Base-by-base conservation (phyloP, 2,113 vertebrate species). In the Silurus glanis region DNA sequence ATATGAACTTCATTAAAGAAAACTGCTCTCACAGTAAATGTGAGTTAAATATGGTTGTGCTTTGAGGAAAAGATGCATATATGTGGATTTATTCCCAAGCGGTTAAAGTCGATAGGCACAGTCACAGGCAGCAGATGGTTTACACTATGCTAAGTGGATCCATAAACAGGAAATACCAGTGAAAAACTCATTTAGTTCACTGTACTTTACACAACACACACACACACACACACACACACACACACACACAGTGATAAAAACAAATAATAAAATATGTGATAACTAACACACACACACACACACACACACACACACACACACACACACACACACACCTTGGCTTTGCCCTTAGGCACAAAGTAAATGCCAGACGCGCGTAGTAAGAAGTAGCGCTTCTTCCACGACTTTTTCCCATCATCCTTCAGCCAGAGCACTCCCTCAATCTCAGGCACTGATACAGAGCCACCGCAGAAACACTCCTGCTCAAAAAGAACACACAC, bases 341-440 rank as follows among this genome's bases (percentile, higher is more conserved):
- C 97, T 92, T 99, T 99, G 89, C 98, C 98, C 94, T 99, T 99
- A 64, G 98, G 98, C 85, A 99, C 97, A 82, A 98, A 99, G 92
- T 99, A 99, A 91, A 99, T 97, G 85, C 98, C 98, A 83, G 98
- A 99, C 61, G 98, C 98, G 86, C 98, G 92, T 78, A 99, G 95
- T 83, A 99, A 96, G 93, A 99, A 99, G 88, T 99, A 99, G 76
- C 98, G 96, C 83, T 99, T 99, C 93, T 99, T 99, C 98, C 98
- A 99, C 19, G 98, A 99, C 91, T 99, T 99, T 90, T 98, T 99
- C 84, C 98, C 98, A 86, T 99, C 98, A 64, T 99, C 98, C 92
- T 99, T 99, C 88, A 99, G 94, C 97, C 97, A 99, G 89, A 99
- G 93, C 69, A 99, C 91, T 49, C 98, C 98, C 87, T 99, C 98